These are phyloP conservation scores for Troilus luridus DNA, from an alignment of 2,888 invertebrate species.

Conservation along the genomic window DNA sequence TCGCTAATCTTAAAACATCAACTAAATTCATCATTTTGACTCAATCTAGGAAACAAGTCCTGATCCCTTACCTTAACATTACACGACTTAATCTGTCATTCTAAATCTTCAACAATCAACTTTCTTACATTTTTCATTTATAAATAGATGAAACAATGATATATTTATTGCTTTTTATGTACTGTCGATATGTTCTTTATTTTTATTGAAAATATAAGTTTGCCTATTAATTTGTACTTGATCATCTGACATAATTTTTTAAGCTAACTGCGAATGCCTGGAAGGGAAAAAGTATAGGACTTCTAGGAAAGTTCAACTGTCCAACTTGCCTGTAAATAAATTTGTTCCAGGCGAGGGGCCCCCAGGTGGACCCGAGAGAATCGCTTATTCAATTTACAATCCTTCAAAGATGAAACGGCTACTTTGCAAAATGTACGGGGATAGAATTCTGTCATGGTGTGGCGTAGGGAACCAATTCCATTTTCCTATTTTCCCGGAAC, in stretches of 20 bases:
- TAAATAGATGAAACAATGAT: too few relatives aligned
- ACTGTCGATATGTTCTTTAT: too few relatives aligned
- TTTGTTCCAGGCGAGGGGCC: background rate
- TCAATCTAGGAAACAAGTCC: too few relatives aligned
- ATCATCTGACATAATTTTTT: background rate
- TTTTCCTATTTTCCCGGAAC: background rate
- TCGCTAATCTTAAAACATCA: too few relatives aligned
- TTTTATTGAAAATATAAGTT: background rate
- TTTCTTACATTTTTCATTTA: too few relatives aligned
- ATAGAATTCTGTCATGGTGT: background rate
- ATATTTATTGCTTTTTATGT: too few relatives aligned
- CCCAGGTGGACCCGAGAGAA: background rate
- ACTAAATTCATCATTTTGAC: too few relatives aligned
- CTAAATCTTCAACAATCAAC: too few relatives aligned
- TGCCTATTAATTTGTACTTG: background rate
- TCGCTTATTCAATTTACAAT: background rate
- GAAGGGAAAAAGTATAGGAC: background rate
- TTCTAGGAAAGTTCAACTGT: background rate
- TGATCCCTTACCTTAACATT: too few relatives aligned
- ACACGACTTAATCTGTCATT: too few relatives aligned
- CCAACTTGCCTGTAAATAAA: background rate
- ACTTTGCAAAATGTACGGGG: background rate
- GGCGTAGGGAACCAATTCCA: background rate
- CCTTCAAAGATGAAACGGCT: background rate
- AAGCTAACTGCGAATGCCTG: background rate